These are phyloP conservation scores for Tribolium freemani DNA, from an alignment of 2,888 invertebrate species.

Conservation along the genomic window DNA sequence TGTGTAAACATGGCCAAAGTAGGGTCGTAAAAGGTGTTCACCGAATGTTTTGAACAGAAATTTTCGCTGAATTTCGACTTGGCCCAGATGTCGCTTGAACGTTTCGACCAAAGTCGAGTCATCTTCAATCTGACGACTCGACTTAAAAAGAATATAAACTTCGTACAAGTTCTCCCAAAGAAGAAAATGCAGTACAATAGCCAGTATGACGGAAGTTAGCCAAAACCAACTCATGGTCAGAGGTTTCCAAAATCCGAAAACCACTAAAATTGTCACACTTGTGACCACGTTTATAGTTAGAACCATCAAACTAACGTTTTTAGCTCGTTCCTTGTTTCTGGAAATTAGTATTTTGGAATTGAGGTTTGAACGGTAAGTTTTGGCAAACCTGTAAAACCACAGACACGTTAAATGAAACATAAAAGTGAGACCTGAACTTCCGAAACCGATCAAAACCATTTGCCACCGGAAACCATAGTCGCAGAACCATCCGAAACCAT, in stretches of 20 bases:
- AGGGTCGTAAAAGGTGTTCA: conserved; percentile 48
- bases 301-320: too few relatives aligned
- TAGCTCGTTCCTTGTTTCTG: neutral
- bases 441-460: neutral
- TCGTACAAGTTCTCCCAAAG: conserved; percentile 50
- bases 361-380: neutral
- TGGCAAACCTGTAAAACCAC: conserved; percentile 65
- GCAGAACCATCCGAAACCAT: conserved; percentile 46
- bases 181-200: conserved; percentile 49
- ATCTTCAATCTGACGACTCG: neutral
- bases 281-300: too few relatives aligned
- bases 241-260: conserved; percentile 57
- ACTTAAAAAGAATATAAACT: neutral
- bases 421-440: neutral
- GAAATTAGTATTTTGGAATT: neutral
- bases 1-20: conserved; percentile 51
- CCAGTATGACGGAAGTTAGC: conserved; percentile 47
- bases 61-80: conserved; percentile 44
- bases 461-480: conserved; percentile 42
- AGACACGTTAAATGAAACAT: neutral
- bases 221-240: conserved; percentile 49
- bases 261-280: conserved; percentile 33
- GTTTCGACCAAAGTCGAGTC: neutral
- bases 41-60: conserved; percentile 52
- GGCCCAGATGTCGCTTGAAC: neutral